These are phyloP conservation scores for Parauchenoglanis punctatus DNA, from an alignment of 2,797 vertebrate genomes.

Conservation along the genomic window DNA sequence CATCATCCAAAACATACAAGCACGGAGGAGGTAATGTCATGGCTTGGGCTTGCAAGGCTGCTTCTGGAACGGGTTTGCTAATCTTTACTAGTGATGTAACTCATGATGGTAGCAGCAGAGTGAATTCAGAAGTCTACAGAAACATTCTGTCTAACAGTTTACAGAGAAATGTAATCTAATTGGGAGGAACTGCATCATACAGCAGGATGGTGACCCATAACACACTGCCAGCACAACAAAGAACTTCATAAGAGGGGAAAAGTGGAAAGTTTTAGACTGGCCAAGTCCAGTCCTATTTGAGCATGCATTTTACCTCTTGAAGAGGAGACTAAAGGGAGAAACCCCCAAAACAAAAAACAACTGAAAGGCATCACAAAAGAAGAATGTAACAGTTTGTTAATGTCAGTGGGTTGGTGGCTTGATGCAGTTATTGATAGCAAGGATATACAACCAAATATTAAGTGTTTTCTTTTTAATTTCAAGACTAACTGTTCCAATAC, in stretches of 20 bases:
- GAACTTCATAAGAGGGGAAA: background rate
- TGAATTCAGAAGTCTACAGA: no score
- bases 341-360: background rate
- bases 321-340: background rate
- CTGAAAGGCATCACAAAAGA: background rate
- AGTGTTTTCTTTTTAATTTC: no score
- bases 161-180: background rate
- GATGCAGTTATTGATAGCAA: no score
- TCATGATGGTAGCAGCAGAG: no score
- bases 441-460: no score
- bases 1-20: no score
- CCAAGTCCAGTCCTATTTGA: background rate
- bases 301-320: background rate
- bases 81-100: no score
- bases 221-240: background rate
- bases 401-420: no score
- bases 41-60: no score
- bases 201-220: background rate
- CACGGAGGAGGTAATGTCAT: no score
- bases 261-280: background rate
- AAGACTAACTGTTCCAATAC: background rate
- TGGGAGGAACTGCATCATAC: background rate
- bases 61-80: no score
- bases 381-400: background rate
- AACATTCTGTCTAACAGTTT: no score